phyloP scores from a whole-genome alignment of 2,888 invertebrate species.

The Lysandra coridon region DNA sequence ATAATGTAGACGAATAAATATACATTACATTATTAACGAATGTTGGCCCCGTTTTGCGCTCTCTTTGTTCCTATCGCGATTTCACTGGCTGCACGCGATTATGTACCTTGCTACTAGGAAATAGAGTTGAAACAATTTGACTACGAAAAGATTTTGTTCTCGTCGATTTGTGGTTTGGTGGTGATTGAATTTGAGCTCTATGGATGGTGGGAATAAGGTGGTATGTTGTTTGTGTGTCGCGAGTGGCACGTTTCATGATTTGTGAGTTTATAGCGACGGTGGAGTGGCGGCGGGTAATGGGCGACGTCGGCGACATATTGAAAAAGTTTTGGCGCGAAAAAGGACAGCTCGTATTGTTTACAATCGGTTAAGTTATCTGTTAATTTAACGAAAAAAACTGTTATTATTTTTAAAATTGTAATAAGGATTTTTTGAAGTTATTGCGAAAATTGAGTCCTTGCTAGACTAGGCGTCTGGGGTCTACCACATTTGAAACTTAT shows the following conservation, averaged over 20 bases:
- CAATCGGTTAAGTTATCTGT: neutral
- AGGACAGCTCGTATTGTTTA: constrained; percentile 40
- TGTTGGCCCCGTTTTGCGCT: constrained; percentile 78
- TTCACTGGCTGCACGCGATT: constrained; percentile 67
- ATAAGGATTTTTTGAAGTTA: no score
- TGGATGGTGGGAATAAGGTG: constrained; percentile 46
- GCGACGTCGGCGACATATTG: constrained; percentile 77
- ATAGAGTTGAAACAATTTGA: constrained; percentile 74
- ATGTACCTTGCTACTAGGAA: constrained; percentile 64
- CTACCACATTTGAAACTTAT: no score
- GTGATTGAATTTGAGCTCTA: constrained; percentile 53
- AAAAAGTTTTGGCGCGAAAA: constrained; percentile 77
- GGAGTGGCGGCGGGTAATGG: constrained; percentile 80
- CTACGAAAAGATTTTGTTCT: constrained; percentile 60
- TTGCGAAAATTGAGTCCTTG: no score
- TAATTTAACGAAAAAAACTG: neutral
- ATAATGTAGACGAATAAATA: constrained; percentile 78
- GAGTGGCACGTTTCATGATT: constrained; percentile 77
- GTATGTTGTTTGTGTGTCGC: constrained; percentile 50
- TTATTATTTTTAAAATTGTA: no score
- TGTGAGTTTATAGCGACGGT: constrained; percentile 81
- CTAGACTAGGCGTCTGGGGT: no score
- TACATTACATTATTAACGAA: constrained; percentile 81
- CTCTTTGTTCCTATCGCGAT: constrained; percentile 78
- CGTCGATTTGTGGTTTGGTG: constrained; percentile 53